Conservation (phyloP, 92 coral and sea anemone genomes). For the Diadumene lineata region DNA sequence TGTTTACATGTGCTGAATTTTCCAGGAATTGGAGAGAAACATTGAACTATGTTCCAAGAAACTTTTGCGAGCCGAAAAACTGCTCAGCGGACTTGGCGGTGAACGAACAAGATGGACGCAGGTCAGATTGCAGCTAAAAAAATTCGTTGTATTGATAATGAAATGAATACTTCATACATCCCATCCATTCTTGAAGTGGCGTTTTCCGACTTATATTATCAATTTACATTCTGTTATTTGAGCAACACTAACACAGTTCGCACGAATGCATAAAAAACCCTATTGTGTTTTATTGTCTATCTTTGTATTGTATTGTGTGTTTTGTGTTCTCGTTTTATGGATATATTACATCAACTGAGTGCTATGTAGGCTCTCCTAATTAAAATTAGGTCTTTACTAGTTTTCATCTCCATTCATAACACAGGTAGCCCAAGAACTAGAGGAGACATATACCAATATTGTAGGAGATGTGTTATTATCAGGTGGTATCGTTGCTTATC, state of each 20-base stretch:
- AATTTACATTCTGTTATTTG: too few species aligned
- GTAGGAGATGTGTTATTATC: slow-evolving; percentile 94
- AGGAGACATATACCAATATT: slow-evolving; percentile 88
- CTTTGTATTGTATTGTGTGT: too few species aligned
- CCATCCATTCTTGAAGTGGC: too few species aligned
- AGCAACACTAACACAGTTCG: too few species aligned
- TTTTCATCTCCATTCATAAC: background rate
- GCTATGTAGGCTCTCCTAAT: too few species aligned
- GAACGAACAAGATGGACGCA: slow-evolving; percentile 94
- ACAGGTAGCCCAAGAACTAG: slow-evolving; percentile 92
- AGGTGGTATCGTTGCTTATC: slow-evolving; percentile 91
- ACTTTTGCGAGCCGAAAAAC: slow-evolving; percentile 94
- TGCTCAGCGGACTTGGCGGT: slow-evolving; percentile 94
- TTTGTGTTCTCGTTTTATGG: too few species aligned
- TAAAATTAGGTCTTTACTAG: background rate
- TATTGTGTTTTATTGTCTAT: too few species aligned
- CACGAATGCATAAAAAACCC: too few species aligned
- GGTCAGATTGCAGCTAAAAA: slow-evolving; percentile 40
- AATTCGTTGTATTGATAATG: too few species aligned
- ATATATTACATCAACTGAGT: too few species aligned
- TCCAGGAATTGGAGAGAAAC: slow-evolving; percentile 63
- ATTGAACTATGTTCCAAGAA: slow-evolving; percentile 92
- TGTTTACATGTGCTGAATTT: background rate
- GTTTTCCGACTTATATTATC: too few species aligned
- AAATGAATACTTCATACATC: background rate